Evolutionary conservation across 2,888 invertebrate genomes (phyloP).

Genomic region (Chironomus riparius): DNA sequence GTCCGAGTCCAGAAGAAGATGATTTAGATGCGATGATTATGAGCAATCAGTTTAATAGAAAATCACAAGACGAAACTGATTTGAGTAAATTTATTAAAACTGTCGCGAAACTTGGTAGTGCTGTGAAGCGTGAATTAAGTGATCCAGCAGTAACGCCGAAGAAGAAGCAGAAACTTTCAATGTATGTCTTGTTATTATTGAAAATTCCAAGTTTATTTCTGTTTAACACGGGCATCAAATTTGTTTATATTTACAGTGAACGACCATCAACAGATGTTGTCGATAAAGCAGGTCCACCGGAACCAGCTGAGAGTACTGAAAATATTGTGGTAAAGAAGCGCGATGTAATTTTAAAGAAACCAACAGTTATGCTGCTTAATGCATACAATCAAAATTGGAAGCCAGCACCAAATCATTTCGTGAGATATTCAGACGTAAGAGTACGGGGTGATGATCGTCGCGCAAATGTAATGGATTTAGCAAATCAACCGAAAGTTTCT

Average conservation of each 20-base stretch:
- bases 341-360: constrained; percentile 38
- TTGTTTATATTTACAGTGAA: neutral
- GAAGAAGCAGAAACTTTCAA: neutral
- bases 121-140: constrained; percentile 2
- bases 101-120: neutral
- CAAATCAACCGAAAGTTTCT: constrained; percentile 76
- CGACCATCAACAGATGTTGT: constrained; percentile 34
- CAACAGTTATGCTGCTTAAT: constrained; percentile 46
- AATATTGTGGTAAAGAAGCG: constrained; percentile 31
- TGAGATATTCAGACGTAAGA: constrained; percentile 71
- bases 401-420: constrained; percentile 64
- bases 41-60: constrained; percentile 16
- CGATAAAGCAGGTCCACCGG: constrained; percentile 32
- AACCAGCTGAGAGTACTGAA: neutral
- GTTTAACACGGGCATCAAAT: too few relatives aligned
- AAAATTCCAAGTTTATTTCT: too few relatives aligned
- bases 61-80: neutral
- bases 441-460: constrained; percentile 72
- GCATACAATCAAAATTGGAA: constrained; percentile 62
- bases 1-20: constrained; percentile 40
- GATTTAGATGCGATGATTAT: constrained; percentile 18
- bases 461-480: constrained; percentile 77
- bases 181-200: neutral
- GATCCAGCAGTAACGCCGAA: neutral
- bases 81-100: neutral